Base-by-base conservation (phyloP, 2,113 vertebrate genomes). In the Percina caprodes region DNA sequence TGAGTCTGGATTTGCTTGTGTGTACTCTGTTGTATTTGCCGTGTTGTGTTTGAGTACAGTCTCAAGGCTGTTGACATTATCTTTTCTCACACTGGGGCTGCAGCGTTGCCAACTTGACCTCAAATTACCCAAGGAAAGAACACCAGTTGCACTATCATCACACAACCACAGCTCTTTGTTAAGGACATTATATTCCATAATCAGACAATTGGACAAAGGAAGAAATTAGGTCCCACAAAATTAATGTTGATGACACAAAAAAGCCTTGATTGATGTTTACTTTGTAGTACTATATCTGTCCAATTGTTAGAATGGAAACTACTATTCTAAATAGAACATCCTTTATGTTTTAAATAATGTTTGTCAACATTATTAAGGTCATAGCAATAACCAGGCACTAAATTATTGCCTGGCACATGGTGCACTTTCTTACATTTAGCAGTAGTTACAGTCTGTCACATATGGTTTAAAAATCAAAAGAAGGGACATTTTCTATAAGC, bases 61-160 rank as follows among this genome's bases (percentile, higher is more conserved):
- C 42, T 79, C 60, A 71, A 69, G 70, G 87, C 42, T 83, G 62
- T 24, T 63, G 26, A 72, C 71, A 4, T 59, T 77, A 52, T 55
- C 42, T 48, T 84, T 51, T 68, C 23, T 63, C 60, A 65, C 49
- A 71, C 30, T 59, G 14, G 11, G 59, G 19, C 23, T n/a, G 33
- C 46, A 49, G 16, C 9, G 2, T 33, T 49, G 55, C 73, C 73
- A 84, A 13, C 23, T 21, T 65, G 55, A 77, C 76, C 76, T 80
- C 16, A 82, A 48, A 45, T 70, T 33, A 76, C 80, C 12, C 4
- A 10, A 49, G 21, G 15, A 70, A 55, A 66, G 26, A 24, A 7
- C 0, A 13, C 39, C 35, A 72, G 74, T 42, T 78, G 54, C 51
- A 56, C 56, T 45, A 59, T 68, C 56, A 39, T 78, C 61, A n/a